Percentiles rank a stretch among this genome's conserved stretches.
Evolutionary conservation across 2,797 vertebrate genomes (phyloP).

Genomic region (Diplodus puntazzo): DNA sequence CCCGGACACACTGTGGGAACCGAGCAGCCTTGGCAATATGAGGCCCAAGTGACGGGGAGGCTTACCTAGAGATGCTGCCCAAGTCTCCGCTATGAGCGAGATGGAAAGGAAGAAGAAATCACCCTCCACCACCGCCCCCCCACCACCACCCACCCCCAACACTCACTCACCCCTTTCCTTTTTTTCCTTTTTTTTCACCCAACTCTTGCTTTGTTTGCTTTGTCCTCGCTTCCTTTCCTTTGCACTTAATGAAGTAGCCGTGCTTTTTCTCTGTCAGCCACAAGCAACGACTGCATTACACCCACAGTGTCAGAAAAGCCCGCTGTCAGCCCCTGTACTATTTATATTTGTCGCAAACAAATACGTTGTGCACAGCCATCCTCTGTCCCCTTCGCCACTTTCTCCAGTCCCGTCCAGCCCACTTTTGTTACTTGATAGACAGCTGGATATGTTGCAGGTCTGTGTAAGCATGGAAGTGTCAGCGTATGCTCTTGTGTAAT

Average conservation of each 20-base stretch:
- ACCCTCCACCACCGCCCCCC: slow-evolving; percentile 6
- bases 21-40: slow-evolving; percentile 69
- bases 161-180: slow-evolving; percentile 72
- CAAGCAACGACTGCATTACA: slow-evolving; percentile 61
- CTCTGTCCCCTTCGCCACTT: slow-evolving; percentile 21
- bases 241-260: slow-evolving; percentile 83
- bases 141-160: slow-evolving; percentile 38
- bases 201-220: slow-evolving; percentile 81
- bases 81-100: slow-evolving; percentile 45
- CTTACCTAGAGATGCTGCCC: slow-evolving; percentile 80
- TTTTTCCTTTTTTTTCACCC: slow-evolving; percentile 61
- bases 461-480: slow-evolving; percentile 36
- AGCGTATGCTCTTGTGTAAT: slow-evolving; percentile 16
- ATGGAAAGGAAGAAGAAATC: slow-evolving; percentile 64
- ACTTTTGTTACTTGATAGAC: slow-evolving; percentile 48
- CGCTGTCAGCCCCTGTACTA: slow-evolving; percentile 58
- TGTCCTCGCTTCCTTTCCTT: slow-evolving; percentile 79
- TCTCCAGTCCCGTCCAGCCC: slow-evolving; percentile 26
- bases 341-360: slow-evolving; percentile 58
- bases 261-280: slow-evolving; percentile 70
- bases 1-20: slow-evolving; percentile 81
- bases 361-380: slow-evolving; percentile 28
- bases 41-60: slow-evolving; percentile 75
- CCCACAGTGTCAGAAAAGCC: slow-evolving; percentile 51
- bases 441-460: slow-evolving; percentile 41